A percentile compares a stretch with the other conserved stretches of the same genome.
These are phyloP conservation scores for Drosophila pseudoananassae DNA, from an alignment of 1,140 invertebrate genomes.

Conservation along the genomic window DNA sequence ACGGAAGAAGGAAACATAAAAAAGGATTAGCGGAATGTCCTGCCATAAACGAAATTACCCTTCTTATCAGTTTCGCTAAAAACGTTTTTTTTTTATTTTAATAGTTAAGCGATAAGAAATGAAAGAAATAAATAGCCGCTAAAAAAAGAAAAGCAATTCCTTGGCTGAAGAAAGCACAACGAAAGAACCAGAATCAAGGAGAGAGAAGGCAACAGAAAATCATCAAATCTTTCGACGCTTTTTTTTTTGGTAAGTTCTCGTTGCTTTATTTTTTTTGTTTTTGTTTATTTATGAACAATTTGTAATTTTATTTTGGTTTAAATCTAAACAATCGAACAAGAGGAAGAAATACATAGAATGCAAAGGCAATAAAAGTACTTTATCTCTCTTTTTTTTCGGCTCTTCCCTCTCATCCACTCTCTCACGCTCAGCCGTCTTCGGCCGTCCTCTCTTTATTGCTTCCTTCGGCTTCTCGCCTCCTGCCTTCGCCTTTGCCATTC, in stretches of 20 bases:
- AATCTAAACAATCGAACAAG: slow-evolving; percentile 49
- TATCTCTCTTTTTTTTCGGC: slow-evolving; percentile 10
- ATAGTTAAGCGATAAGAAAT: slow-evolving; percentile 23
- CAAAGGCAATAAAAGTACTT: background rate
- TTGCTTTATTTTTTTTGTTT: background rate
- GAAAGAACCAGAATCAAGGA: slow-evolving; percentile 12
- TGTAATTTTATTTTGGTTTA: slow-evolving; percentile 40
- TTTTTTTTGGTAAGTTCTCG: slow-evolving; percentile 28
- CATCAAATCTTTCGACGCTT: slow-evolving; percentile 1
- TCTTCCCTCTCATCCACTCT: slow-evolving; percentile 1
- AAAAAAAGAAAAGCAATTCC: background rate
- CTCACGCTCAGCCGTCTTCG: slow-evolving; percentile 1
- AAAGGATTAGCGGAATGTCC: slow-evolving; percentile 30
- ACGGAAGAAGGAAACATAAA: background rate
- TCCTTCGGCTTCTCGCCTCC: background rate
- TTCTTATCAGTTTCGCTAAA: slow-evolving; percentile 7
- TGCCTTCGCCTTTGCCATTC: no score
- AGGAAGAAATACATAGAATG: background rate
- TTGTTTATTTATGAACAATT: slow-evolving; percentile 58
- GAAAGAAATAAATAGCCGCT: background rate
- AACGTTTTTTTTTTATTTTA: slow-evolving; percentile 16
- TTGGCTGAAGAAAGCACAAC: slow-evolving; percentile 12
- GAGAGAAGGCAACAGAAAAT: background rate
- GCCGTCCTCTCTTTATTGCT: slow-evolving; percentile 16
- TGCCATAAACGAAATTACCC: slow-evolving; percentile 12